Conservation (phyloP, 2,797 vertebrate genomes). For the Macropus fuliginosus region DNA sequence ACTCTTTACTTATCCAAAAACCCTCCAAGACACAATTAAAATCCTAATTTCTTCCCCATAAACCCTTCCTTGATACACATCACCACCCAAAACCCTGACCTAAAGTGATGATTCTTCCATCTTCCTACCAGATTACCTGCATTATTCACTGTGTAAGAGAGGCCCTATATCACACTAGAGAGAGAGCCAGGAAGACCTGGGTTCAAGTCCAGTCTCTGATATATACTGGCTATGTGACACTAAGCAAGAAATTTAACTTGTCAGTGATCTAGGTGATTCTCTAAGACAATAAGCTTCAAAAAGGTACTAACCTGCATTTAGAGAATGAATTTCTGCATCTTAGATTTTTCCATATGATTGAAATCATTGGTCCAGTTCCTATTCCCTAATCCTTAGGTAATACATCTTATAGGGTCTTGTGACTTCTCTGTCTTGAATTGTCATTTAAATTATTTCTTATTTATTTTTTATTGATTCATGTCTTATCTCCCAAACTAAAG, state of each 20-base stretch:
- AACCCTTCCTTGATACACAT: background rate
- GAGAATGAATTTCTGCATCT: background rate
- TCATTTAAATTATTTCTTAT: background rate
- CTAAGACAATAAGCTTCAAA: background rate
- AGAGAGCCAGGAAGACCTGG: background rate
- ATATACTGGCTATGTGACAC: background rate
- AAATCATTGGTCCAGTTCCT: background rate
- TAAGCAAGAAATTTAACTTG: background rate
- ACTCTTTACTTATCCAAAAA: background rate
- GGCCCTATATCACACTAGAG: background rate
- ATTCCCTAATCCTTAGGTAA: background rate
- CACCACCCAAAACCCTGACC: background rate
- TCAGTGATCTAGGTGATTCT: background rate
- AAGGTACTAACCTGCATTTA: background rate
- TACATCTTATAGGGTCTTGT: background rate
- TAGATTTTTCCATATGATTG: background rate
- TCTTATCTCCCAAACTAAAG: background rate
- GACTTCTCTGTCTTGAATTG: background rate
- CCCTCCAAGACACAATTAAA: background rate
- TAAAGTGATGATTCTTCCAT: background rate
- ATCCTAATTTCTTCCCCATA: background rate
- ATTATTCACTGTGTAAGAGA: background rate
- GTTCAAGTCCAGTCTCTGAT: background rate
- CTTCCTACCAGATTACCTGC: background rate
- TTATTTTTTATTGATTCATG: background rate